Base-by-base conservation (phyloP, 2,888 invertebrate species). In the Cataglyphis albicans region DNA sequence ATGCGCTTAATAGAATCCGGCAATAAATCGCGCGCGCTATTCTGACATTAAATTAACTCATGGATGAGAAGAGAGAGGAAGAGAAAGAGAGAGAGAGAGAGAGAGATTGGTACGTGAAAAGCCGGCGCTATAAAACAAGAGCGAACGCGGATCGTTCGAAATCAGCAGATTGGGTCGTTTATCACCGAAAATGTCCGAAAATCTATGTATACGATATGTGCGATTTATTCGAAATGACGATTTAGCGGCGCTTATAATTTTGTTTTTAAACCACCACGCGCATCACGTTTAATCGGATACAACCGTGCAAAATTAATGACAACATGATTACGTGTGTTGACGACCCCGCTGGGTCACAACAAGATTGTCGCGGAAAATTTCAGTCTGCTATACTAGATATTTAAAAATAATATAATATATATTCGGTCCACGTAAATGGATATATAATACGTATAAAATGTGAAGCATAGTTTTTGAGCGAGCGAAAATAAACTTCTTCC, bases 11-110 rank as follows among this genome's bases (percentile, higher is more conserved):
- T 80, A 73, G 74, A 83, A 61, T 83, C 38, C 48, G 55, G 55
- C 61, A 29, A 59, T 82, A 81, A 81, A 81, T 81, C 65, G 82
- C 32, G 82, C 67, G 48, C 75, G 38, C 78, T 48, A 81, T 61
- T 55, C 74, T 81, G 81, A 74, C 81, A 76, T 81, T 76, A 81
- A 81, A 81, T 81, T 81, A 81, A 81, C 81, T 74, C 81, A 12
- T 35, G 61, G 38, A 41, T 78, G 73, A 44, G 78, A 35, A 25
- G 52, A 68, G 25, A 12, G 52, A 57, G 44, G 32, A 10, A 25
- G 15, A 18, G 15, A 35, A 1, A 29, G 25, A 12, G 52, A 57
- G 44, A 38, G 15, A 25, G 15, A 57, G 25, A 57, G 12, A 73
- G 55, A 72, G 72, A 72, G 32, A 41, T 72, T 57, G 72, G 72